phyloP scores from a whole-genome alignment of 2,797 vertebrate species.

The Pitangus sulphuratus region DNA sequence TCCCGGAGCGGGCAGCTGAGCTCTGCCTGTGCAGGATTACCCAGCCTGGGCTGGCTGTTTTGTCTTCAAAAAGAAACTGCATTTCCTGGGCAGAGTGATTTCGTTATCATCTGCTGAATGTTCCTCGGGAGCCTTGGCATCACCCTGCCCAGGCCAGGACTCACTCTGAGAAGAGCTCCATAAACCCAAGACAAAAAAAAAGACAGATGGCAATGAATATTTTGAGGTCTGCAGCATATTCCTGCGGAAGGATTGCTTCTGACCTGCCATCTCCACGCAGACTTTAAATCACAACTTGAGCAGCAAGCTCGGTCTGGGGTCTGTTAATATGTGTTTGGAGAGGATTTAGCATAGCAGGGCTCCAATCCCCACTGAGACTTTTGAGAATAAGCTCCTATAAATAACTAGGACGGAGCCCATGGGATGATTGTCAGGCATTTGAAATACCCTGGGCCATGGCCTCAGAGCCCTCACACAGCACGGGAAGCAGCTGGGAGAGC shows the following conservation, averaged over 20 bases:
- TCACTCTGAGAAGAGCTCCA: background rate
- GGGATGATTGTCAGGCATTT: background rate
- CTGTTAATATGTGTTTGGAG: background rate
- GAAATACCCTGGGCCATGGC: fast-evolving
- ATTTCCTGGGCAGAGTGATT: background rate
- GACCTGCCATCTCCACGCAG: fast-evolving
- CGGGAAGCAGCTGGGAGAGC: background rate
- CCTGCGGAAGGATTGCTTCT: background rate
- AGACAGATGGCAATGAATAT: background rate
- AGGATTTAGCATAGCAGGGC: conserved; percentile 24
- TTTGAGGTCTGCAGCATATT: background rate
- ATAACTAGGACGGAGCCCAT: background rate
- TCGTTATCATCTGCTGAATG: background rate
- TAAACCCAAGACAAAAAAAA: background rate
- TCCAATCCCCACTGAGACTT: background rate
- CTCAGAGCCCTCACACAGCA: background rate
- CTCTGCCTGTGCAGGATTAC: background rate
- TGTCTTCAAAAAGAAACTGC: background rate
- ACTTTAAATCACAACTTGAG: background rate
- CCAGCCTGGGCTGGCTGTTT: fast-evolving
- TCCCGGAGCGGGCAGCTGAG: background rate
- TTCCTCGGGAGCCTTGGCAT: background rate
- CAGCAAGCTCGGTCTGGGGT: background rate
- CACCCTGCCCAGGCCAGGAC: background rate
- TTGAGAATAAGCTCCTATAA: background rate